Percentiles rank a stretch among this genome's conserved stretches.
phyloP scores from a whole-genome alignment of 1,140 invertebrate species.

The Drosophila hydei region DNA sequence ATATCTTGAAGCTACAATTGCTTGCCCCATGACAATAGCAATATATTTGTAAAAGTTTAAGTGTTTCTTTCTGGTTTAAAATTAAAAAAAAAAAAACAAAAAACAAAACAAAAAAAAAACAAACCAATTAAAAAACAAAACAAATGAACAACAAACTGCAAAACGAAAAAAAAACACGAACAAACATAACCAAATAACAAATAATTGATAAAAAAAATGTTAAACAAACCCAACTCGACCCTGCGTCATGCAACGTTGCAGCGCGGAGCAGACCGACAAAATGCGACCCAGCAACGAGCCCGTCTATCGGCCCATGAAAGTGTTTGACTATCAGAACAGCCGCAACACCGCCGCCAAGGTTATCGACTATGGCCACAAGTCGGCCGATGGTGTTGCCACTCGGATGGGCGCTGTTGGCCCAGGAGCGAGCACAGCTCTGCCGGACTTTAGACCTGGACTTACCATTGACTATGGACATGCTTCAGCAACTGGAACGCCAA shows the following conservation, averaged over 20 bases:
- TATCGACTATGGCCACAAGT: constrained; percentile 89
- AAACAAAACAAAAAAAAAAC: constrained; percentile 19
- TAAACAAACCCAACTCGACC: constrained; percentile 47
- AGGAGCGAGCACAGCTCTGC: not conserved
- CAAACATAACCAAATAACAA: constrained; percentile 24
- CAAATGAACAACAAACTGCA: constrained; percentile 9
- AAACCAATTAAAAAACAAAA: constrained; percentile 15
- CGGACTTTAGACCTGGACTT: constrained; percentile 84
- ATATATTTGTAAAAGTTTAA: constrained; percentile 65
- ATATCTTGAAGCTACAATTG: constrained; percentile 20
- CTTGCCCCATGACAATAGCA: constrained; percentile 19
- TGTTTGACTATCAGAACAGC: constrained; percentile 78
- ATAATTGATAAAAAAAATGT: constrained; percentile 25
- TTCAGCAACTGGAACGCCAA: constrained; percentile 55
- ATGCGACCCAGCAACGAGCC: constrained; percentile 34
- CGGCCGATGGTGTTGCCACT: constrained; percentile 14
- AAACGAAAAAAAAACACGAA: constrained; percentile 35
- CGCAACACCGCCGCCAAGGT: constrained; percentile 86
- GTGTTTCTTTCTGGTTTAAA: constrained; percentile 64
- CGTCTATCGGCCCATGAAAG: constrained; percentile 72
- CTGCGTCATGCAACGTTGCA: constrained; percentile 57
- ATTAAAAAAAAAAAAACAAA: constrained; percentile 14
- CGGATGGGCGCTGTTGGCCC: not conserved
- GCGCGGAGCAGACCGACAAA: constrained; percentile 37
- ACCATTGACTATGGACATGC: constrained; percentile 87